Conservation (phyloP, 2,797 vertebrate genomes). For the Semotilus atromaculatus region DNA sequence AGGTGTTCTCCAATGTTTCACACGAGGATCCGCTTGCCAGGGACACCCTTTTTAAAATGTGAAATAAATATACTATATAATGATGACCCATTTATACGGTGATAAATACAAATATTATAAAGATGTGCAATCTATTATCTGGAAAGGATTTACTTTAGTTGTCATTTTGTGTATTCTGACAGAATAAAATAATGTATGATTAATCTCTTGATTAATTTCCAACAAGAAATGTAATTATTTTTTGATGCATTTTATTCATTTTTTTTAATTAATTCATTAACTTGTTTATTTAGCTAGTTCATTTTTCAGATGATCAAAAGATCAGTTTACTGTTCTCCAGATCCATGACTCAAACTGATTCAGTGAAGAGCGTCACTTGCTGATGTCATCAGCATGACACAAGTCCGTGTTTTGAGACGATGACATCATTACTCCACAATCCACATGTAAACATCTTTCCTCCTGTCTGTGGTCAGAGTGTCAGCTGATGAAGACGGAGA, state of each 20-base stretch:
- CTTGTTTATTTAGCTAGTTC: background rate
- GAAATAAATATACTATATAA: background rate
- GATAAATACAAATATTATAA: background rate
- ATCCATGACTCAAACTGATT: constrained; percentile 9
- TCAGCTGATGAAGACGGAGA: constrained; percentile 98
- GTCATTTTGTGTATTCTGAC: background rate
- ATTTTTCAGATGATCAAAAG: no score
- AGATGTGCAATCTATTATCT: background rate
- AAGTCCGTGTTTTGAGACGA: background rate
- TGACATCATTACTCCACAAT: background rate
- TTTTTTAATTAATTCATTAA: background rate
- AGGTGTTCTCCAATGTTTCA: background rate
- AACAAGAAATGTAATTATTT: background rate
- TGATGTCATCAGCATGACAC: background rate
- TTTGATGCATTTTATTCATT: background rate
- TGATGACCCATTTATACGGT: no score
- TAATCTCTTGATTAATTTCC: background rate
- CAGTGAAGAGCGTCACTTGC: background rate
- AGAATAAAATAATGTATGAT: background rate
- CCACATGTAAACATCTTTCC: background rate
- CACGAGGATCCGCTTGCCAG: background rate
- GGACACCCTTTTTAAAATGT: background rate
- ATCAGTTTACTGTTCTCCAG: background rate
- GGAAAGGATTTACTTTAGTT: background rate
- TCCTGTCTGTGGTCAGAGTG: constrained; percentile 81